Conservation (phyloP, 2,888 invertebrate species). For the Prosapia bicincta region DNA sequence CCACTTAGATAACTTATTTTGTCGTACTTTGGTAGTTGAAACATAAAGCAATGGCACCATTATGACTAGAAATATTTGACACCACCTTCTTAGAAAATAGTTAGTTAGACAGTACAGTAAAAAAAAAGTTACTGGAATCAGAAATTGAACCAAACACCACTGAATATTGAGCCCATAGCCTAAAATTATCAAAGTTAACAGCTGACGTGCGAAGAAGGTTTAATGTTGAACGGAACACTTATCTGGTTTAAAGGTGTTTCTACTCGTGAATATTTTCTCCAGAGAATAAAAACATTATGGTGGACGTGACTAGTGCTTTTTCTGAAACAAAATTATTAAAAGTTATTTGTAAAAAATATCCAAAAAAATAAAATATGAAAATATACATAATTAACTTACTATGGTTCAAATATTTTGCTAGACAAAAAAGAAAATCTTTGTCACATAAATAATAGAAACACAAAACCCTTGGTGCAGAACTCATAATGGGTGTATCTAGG, state of each 20-base stretch:
- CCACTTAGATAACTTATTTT: neutral
- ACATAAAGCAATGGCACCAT: constrained; percentile 24
- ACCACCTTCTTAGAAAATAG: constrained; percentile 10
- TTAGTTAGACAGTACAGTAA: neutral
- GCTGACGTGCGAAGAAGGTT: neutral
- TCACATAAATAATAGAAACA: too few relatives aligned
- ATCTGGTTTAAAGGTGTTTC: neutral
- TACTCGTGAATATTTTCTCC: neutral
- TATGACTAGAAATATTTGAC: constrained; percentile 26
- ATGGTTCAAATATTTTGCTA: too few relatives aligned
- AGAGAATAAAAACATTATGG: neutral
- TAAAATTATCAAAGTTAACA: neutral
- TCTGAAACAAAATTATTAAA: too few relatives aligned
- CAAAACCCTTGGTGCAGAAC: too few relatives aligned
- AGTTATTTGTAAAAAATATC: too few relatives aligned
- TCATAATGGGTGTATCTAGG: too few relatives aligned
- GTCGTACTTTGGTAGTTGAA: neutral
- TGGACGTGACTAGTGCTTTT: neutral
- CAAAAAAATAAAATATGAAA: too few relatives aligned
- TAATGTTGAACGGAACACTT: neutral
- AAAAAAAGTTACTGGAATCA: neutral
- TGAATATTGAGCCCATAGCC: neutral
- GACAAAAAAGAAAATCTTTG: too few relatives aligned
- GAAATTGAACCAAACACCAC: neutral
- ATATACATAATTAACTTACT: too few relatives aligned